These are phyloP conservation scores for Dolomedes plantarius DNA, from an alignment of 2,888 invertebrate genomes.

Conservation along the genomic window DNA sequence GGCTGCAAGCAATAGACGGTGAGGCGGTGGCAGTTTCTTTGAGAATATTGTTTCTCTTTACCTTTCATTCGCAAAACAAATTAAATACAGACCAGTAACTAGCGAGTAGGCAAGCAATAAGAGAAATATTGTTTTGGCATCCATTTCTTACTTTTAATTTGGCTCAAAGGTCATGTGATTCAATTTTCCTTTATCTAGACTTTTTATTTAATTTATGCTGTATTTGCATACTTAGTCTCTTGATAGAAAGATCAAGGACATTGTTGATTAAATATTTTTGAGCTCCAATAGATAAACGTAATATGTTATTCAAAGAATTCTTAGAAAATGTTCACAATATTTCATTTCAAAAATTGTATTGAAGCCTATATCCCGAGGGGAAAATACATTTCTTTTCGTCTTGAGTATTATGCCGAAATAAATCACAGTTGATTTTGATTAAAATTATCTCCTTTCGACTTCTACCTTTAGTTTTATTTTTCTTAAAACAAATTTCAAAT, in stretches of 20 bases:
- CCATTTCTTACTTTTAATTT: conserved; percentile 56
- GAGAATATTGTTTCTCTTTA: neutral
- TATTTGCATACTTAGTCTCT: conserved; percentile 5
- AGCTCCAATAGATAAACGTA: conserved; percentile 53
- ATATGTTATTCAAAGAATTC: conserved; percentile 63
- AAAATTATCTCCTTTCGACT: conserved; percentile 13
- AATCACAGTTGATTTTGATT: conserved; percentile 61
- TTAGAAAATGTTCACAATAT: no score
- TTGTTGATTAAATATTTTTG: conserved; percentile 63
- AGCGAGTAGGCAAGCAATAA: conserved; percentile 32
- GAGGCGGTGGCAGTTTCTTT: neutral
- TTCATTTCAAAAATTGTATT: no score
- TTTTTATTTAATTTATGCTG: conserved; percentile 54
- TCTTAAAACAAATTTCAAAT: no score
- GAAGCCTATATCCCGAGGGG: no score
- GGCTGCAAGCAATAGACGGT: neutral
- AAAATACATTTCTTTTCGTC: conserved; percentile 47
- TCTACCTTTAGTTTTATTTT: neutral
- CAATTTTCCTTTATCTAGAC: conserved; percentile 62
- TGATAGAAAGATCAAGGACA: conserved; percentile 26
- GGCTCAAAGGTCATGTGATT: conserved; percentile 38
- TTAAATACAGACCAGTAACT: conserved; percentile 40
- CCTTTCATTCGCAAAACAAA: conserved; percentile 41
- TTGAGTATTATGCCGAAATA: conserved; percentile 41
- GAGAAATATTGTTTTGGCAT: conserved; percentile 49